Conservation (phyloP, 2,797 vertebrate species). For the Danio jaintianensis region DNA sequence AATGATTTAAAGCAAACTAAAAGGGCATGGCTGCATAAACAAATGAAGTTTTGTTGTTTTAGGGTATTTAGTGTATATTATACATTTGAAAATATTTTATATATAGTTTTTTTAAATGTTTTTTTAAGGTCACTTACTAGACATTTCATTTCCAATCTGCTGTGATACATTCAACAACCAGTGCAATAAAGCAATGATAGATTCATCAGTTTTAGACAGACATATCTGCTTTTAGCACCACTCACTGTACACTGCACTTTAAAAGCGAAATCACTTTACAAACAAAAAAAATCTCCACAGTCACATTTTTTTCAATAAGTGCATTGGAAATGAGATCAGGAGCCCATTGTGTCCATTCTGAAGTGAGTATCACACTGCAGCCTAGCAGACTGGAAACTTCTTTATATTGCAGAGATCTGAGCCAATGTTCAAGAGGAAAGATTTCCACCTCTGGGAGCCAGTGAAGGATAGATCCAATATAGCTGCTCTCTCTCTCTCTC, state of each 20-base stretch:
- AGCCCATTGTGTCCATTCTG: slow-evolving; percentile 1
- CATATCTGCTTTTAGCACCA: not conserved
- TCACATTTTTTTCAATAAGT: not conserved
- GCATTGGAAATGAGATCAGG: slow-evolving; percentile 12
- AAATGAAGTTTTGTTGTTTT: not conserved
- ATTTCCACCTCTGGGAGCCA: slow-evolving; percentile 54
- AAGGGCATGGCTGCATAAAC: not conserved
- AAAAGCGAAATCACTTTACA: too few species aligned
- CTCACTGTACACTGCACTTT: not conserved
- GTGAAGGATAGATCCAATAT: slow-evolving; percentile 37
- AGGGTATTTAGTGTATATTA: slow-evolving; percentile 13
- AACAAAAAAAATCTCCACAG: too few species aligned
- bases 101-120: slow-evolving; percentile 41
- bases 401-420: slow-evolving; percentile 46
- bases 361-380: not conserved
- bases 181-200: not conserved
- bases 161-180: not conserved
- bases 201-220: not conserved
- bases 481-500: slow-evolving; percentile 18
- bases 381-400: slow-evolving; percentile 34
- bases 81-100: too few species aligned
- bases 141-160: not conserved
- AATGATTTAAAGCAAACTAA: not conserved
- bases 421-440: slow-evolving; percentile 52
- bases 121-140: not conserved